A percentile compares a stretch with the other conserved stretches of the same genome.
Conservation (phyloP, 1,140 invertebrate species). For the Drosophila jambulina region DNA sequence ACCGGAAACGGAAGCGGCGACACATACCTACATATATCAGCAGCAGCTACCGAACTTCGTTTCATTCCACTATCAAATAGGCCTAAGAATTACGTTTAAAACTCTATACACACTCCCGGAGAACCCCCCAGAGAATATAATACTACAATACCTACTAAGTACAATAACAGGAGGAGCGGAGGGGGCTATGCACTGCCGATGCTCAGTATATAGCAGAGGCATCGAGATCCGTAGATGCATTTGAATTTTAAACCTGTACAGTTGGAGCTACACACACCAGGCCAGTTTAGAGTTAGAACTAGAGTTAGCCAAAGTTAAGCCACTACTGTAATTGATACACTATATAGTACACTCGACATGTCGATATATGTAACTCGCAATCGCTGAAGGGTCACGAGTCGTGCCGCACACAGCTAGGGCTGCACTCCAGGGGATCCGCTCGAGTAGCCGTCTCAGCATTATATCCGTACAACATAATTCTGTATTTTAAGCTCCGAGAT, state of each 20-base stretch:
- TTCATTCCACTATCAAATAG: conserved; percentile 49
- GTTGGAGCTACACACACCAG: conserved; percentile 9
- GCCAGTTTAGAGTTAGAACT: conserved; percentile 22
- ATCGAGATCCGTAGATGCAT: conserved; percentile 6
- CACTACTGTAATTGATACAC: conserved; percentile 20
- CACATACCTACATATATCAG: conserved; percentile 5
- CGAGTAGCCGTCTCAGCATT: conserved; percentile 28
- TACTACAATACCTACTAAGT: conserved; percentile 68
- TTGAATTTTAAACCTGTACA: conserved; percentile 35
- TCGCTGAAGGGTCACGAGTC: conserved; percentile 6
- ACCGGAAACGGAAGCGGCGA: conserved; percentile 2
- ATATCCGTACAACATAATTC: conserved; percentile 21
- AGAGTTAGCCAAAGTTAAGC: conserved; percentile 46
- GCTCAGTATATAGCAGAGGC: conserved; percentile 6
- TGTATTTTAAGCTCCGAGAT: conserved; percentile 46
- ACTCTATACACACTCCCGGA: conserved; percentile 22
- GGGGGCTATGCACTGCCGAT: not conserved
- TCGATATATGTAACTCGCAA: conserved; percentile 29
- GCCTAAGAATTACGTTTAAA: conserved; percentile 40
- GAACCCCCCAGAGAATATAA: conserved; percentile 6
- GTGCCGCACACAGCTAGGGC: not conserved
- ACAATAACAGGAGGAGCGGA: conserved; percentile 52
- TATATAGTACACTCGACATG: conserved; percentile 12
- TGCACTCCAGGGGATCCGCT: conserved; percentile 4
- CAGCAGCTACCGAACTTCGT: conserved; percentile 19